Conservation (phyloP, 2,797 vertebrate species). For the Novumbra hubbsi region DNA sequence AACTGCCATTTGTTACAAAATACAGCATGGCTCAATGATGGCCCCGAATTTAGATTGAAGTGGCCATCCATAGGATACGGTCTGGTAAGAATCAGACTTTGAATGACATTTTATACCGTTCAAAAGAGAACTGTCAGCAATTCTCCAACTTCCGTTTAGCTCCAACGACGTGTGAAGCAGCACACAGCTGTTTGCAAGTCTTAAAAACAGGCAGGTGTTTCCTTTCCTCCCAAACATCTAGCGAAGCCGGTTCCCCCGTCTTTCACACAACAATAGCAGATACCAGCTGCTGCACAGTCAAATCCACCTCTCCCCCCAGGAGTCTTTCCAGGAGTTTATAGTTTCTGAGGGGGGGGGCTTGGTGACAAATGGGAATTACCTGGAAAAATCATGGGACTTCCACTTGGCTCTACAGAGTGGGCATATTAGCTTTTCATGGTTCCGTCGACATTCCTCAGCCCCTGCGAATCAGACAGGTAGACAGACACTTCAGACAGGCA, state of each 20-base stretch:
- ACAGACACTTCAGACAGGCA: not conserved
- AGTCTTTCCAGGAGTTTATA: not conserved
- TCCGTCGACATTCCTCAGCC: conserved; percentile 90
- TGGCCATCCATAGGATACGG: not conserved
- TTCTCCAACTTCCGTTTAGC: not conserved
- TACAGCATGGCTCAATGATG: not conserved
- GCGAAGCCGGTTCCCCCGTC: conserved; percentile 4
- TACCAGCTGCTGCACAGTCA: not conserved
- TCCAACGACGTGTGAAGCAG: not conserved
- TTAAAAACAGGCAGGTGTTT: not conserved
- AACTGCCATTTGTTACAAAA: not conserved
- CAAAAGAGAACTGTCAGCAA: not conserved
- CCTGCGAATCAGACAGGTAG: conserved; percentile 59
- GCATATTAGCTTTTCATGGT: conserved; percentile 85
- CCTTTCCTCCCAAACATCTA: not conserved
- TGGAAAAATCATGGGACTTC: conserved; percentile 87
- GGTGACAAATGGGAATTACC: conserved; percentile 66
- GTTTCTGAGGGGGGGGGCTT: not conserved
- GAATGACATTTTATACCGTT: not conserved
- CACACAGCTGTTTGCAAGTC: not conserved
- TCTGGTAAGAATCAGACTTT: not conserved
- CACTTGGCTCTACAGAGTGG: conserved; percentile 89
- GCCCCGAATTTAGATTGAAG: not conserved
- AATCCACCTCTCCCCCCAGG: not conserved
- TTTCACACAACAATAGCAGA: conserved; percentile 14